Evolutionary conservation across 1,140 invertebrate species (phyloP).

Genomic region (Apis florea): DNA sequence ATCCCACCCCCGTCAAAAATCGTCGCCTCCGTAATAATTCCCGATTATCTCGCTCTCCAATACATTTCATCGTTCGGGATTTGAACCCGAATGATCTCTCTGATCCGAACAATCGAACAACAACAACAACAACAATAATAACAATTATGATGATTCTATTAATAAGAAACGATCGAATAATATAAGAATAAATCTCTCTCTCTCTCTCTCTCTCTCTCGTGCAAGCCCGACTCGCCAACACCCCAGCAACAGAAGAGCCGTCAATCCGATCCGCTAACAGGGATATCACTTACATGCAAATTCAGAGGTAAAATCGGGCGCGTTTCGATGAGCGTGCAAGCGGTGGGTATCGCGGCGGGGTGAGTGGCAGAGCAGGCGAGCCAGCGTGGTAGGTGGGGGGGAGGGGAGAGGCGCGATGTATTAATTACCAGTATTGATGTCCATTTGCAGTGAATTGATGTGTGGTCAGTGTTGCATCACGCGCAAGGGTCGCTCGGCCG

Average conservation of each 20-base stretch:
- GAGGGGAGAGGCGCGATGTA: conserved; percentile 78
- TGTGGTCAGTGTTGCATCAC: conserved; percentile 80
- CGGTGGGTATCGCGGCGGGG: conserved; percentile 46
- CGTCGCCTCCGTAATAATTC: too few species aligned
- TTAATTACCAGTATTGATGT: conserved; percentile 82
- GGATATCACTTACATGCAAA: conserved; percentile 80
- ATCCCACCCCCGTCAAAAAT: too few species aligned
- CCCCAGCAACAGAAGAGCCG: conserved; percentile 68
- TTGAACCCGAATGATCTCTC: too few species aligned
- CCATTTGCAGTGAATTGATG: conserved; percentile 82
- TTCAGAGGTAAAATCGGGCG: conserved; percentile 74
- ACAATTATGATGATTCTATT: too few species aligned
- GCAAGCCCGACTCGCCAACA: conserved; percentile 51
- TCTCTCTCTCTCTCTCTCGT: too few species aligned
- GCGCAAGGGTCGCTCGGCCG: conserved; percentile 75
- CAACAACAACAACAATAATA: too few species aligned
- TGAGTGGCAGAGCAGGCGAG: conserved; percentile 25
- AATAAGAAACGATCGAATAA: too few species aligned
- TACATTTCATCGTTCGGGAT: too few species aligned
- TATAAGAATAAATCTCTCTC: too few species aligned
- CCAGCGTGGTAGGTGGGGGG: conserved; percentile 22
- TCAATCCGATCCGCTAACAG: conserved; percentile 77
- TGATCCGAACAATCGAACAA: too few species aligned
- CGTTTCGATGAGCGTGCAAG: conserved; percentile 71
- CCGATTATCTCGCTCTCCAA: too few species aligned